phyloP scores from a whole-genome alignment of 1,140 invertebrate species.

The Zaprionus nigranus region DNA sequence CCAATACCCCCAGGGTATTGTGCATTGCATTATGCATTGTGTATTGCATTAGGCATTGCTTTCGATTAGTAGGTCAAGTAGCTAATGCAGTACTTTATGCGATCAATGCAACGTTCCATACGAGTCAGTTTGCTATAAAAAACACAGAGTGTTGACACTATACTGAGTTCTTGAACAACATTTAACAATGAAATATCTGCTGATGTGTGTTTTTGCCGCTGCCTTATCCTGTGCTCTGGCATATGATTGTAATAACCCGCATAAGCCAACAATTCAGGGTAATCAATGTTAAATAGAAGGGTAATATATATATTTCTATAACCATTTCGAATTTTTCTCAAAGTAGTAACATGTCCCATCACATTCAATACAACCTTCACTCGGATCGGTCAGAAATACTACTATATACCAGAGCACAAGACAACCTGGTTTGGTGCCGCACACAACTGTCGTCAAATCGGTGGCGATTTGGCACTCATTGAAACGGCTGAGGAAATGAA shows the following conservation, averaged over 20 bases:
- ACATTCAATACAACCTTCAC: neutral
- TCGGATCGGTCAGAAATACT: slow-evolving; percentile 23
- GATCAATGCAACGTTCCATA: neutral
- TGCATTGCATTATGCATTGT: too few relatives aligned
- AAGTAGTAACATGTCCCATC: neutral
- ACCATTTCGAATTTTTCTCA: neutral
- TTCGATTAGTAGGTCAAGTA: neutral
- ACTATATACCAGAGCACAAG: slow-evolving; percentile 4
- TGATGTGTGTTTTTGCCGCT: neutral
- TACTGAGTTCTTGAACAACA: neutral
- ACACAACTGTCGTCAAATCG: slow-evolving; percentile 21
- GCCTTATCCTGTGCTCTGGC: neutral
- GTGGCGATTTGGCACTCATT: slow-evolving; percentile 22
- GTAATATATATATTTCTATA: neutral
- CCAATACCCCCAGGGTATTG: too few relatives aligned
- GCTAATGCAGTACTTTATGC: neutral
- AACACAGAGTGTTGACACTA: neutral
- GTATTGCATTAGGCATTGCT: neutral
- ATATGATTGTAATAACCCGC: neutral
- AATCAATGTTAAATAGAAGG: neutral
- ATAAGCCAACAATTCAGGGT: neutral
- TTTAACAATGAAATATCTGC: slow-evolving; percentile 3
- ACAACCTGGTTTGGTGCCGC: slow-evolving; percentile 16
- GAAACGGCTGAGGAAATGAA: slow-evolving; percentile 29
- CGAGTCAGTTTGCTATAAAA: neutral